Conservation (phyloP, 2,888 invertebrate species). For the Pachycephus smyrnensis region DNA sequence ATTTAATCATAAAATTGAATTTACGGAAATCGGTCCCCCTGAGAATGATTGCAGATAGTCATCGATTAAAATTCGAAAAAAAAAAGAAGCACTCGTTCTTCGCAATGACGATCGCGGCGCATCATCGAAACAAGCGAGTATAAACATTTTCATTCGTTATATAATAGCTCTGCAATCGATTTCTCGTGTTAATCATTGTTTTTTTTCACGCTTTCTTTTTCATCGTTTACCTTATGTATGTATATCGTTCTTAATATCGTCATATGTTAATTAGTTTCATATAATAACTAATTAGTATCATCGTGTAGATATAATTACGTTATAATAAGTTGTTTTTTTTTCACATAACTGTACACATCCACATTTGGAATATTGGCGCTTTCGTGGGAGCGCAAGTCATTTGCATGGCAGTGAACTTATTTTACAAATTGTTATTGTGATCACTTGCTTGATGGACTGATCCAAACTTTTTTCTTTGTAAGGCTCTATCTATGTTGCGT, state of each 20-base stretch:
- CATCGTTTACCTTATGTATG: constrained; percentile 50
- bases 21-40: background rate
- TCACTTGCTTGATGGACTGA: constrained; percentile 53
- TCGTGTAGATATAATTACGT: constrained; percentile 53
- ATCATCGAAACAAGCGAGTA: background rate
- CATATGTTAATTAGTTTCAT: constrained; percentile 56
- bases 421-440: constrained; percentile 54
- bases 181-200: constrained; percentile 26
- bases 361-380: constrained; percentile 51
- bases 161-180: constrained; percentile 55
- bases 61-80: background rate
- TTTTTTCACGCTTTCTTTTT: constrained; percentile 18
- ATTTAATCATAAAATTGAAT: background rate
- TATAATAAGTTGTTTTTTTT: constrained; percentile 45
- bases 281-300: constrained; percentile 53
- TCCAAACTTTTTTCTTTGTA: constrained; percentile 44
- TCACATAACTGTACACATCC: constrained; percentile 60
- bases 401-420: constrained; percentile 61
- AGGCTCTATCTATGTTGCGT: constrained; percentile 46
- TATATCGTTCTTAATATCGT: constrained; percentile 54
- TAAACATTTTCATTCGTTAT: constrained; percentile 49
- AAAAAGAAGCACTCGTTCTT: background rate
- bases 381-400: constrained; percentile 54
- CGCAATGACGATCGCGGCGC: background rate
- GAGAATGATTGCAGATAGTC: background rate